phyloP scores from a whole-genome alignment of 1,140 invertebrate genomes.

The Subanguina moxae region DNA sequence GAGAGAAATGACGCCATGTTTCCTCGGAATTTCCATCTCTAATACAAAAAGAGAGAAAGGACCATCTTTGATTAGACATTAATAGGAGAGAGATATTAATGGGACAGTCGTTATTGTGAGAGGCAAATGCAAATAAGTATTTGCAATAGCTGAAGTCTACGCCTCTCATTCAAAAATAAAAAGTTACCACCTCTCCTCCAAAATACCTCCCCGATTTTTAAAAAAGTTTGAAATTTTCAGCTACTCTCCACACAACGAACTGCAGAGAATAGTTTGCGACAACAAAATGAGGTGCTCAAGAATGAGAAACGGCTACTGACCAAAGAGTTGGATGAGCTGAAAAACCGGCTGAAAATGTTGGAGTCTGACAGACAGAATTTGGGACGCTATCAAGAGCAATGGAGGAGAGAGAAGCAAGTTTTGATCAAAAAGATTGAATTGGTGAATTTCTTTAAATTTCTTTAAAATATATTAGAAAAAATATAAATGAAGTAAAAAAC shows the following conservation, averaged over 20 bases:
- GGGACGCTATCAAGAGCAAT: slow-evolving; percentile 45
- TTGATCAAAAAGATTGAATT: slow-evolving; percentile 59
- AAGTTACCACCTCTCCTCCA: too few species aligned
- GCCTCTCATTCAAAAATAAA: too few species aligned
- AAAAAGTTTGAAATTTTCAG: not conserved
- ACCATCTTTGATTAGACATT: too few species aligned
- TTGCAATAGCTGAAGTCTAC: too few species aligned
- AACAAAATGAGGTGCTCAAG: slow-evolving; percentile 53
- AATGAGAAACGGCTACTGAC: slow-evolving; percentile 49
- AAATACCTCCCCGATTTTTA: too few species aligned
- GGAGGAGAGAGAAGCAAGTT: slow-evolving; percentile 51
- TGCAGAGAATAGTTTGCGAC: slow-evolving; percentile 50
- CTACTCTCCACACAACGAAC: slow-evolving; percentile 41
- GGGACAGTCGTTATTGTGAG: too few species aligned
- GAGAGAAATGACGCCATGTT: too few species aligned
- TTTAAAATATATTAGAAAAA: not conserved
- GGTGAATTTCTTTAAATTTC: slow-evolving; percentile 39
- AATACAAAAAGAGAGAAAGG: too few species aligned
- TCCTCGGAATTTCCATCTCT: too few species aligned
- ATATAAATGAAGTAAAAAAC: not conserved
- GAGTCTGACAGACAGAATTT: slow-evolving; percentile 42
- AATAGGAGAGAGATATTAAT: too few species aligned
- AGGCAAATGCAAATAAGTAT: too few species aligned
- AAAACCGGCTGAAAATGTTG: slow-evolving; percentile 41
- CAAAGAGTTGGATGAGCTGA: slow-evolving; percentile 55